Percentiles rank a stretch among this genome's conserved stretches.
These are phyloP conservation scores for Morphnarchus princeps DNA, from an alignment of 2,113 vertebrate species.

Conservation along the genomic window DNA sequence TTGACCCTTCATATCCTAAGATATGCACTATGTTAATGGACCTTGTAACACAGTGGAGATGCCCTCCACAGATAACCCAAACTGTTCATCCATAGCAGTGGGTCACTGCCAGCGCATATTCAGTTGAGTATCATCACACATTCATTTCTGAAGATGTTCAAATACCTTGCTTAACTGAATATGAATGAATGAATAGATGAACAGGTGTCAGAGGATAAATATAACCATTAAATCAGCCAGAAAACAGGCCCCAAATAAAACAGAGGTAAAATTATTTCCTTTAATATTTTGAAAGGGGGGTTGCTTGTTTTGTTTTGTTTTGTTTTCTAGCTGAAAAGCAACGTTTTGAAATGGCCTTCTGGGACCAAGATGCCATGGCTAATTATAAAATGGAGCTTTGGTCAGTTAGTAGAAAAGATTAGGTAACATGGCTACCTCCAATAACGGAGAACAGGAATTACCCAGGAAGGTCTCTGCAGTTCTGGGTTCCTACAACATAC, in stretches of 20 bases:
- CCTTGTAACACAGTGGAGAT: background rate
- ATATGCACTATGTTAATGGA: background rate
- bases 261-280: background rate
- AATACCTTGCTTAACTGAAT: slow-evolving; percentile 46
- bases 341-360: background rate
- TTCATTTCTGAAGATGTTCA: slow-evolving; percentile 33
- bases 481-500: background rate
- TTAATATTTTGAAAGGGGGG: background rate
- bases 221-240: background rate
- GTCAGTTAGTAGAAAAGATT: background rate
- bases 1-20: slow-evolving; percentile 15
- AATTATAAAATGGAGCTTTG: background rate
- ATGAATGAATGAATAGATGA: slow-evolving; percentile 34
- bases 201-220: slow-evolving; percentile 13
- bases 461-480: background rate
- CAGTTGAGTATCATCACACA: background rate
- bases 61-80: background rate
- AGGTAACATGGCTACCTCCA: background rate
- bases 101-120: slow-evolving; percentile 31
- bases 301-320: background rate
- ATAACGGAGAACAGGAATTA: background rate
- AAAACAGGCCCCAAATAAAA: background rate
- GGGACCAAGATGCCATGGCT: background rate
- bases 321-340: slow-evolving; percentile 10
- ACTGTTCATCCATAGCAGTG: slow-evolving; percentile 25